Percentiles rank a stretch among this genome's conserved stretches.
Evolutionary conservation across 1,140 invertebrate genomes (phyloP).

Genomic region (Hypothenemus hampei): DNA sequence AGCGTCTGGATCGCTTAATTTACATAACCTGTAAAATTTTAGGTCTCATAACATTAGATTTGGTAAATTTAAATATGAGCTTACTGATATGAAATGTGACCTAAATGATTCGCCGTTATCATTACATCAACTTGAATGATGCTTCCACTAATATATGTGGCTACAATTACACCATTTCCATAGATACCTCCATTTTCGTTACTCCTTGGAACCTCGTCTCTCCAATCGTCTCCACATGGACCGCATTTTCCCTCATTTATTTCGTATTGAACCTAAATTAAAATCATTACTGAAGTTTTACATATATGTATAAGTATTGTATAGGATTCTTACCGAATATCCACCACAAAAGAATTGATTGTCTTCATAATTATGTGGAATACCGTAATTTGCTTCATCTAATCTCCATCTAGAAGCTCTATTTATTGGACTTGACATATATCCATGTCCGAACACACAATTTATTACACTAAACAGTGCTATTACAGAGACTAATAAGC

Average conservation of each 20-base stretch:
- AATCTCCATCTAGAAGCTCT: conserved; percentile 62
- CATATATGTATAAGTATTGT: neutral
- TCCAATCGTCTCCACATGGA: conserved; percentile 45
- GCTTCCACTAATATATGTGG: conserved; percentile 37
- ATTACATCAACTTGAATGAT: conserved; percentile 41
- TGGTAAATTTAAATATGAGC: too few species aligned
- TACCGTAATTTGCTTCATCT: conserved; percentile 48
- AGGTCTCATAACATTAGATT: conserved; percentile 14
- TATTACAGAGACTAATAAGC: too few species aligned
- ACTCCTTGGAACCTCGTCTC: conserved; percentile 44
- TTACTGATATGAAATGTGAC: conserved; percentile 46
- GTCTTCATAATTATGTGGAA: conserved; percentile 58
- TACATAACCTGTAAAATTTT: conserved; percentile 48
- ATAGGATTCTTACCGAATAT: conserved; percentile 49
- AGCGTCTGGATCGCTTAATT: conserved; percentile 41
- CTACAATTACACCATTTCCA: conserved; percentile 47
- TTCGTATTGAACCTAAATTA: conserved; percentile 29
- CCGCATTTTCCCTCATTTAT: conserved; percentile 46
- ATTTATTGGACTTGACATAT: conserved; percentile 62
- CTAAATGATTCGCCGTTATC: conserved; percentile 50
- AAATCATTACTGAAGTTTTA: neutral
- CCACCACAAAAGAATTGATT: conserved; percentile 66
- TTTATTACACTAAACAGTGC: too few species aligned
- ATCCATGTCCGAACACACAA: conserved; percentile 52
- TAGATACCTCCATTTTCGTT: conserved; percentile 54